Percentiles rank a stretch among this genome's conserved stretches.
These are phyloP conservation scores for Peromyscus nudipes DNA, from an alignment of 2,797 vertebrate genomes.

Conservation along the genomic window DNA sequence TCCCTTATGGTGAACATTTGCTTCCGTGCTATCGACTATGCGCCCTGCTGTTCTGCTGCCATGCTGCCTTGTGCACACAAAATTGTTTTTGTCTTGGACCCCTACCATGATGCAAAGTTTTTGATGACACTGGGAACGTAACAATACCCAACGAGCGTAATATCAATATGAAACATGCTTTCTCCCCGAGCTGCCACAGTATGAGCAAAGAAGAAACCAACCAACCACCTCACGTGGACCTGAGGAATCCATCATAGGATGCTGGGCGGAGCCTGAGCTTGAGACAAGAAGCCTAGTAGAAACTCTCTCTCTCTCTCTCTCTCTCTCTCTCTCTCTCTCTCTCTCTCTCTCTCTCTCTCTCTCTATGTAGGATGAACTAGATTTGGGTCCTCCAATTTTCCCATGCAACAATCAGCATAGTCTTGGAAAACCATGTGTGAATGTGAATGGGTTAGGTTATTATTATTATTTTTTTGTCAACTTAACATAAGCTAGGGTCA, in stretches of 20 bases:
- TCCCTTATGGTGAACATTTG: neutral
- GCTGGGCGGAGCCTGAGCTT: neutral
- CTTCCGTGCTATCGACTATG: neutral
- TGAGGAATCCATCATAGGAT: neutral
- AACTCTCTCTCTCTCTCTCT: neutral
- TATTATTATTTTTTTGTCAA: neutral
- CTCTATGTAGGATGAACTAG: neutral
- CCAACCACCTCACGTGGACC: neutral
- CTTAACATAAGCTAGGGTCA: neutral
- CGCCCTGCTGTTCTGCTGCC: neutral
- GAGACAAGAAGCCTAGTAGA: neutral
- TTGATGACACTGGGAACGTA: neutral
- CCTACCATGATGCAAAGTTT: neutral
- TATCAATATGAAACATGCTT: neutral
- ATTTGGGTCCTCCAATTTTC: neutral
- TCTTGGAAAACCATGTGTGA: too few relatives aligned
- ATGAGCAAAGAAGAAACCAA: neutral
- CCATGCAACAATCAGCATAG: neutral
- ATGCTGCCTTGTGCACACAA: neutral
- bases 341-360: neutral
- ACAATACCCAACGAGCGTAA: neutral
- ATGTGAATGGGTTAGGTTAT: neutral
- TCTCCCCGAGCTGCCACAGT: neutral
- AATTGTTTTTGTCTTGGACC: slow-evolving; percentile 10
- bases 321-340: neutral